phyloP scores from a whole-genome alignment of 1,140 invertebrate species.

The Drosophila takahashii region DNA sequence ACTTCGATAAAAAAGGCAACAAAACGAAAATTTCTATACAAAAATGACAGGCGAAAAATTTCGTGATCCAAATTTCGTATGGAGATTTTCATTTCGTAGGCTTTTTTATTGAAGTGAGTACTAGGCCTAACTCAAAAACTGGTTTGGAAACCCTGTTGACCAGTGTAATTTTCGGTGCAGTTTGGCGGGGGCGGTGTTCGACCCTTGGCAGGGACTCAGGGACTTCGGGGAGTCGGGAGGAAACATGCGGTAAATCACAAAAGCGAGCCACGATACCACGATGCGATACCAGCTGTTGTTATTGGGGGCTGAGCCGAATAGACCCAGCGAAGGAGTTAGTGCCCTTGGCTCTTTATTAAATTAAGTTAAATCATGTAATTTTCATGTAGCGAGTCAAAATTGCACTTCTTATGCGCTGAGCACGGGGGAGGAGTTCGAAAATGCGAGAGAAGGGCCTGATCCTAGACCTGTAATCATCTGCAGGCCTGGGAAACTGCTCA shows the following conservation, averaged over 20 bases:
- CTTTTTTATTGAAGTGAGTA: too few species aligned
- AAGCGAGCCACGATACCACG: constrained; percentile 66
- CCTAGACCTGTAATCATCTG: constrained; percentile 52
- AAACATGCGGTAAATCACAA: constrained; percentile 77
- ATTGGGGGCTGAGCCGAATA: neutral
- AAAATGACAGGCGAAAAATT: too few species aligned
- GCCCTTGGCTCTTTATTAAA: constrained; percentile 83
- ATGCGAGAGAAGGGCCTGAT: constrained; percentile 9
- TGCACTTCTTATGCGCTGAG: constrained; percentile 57
- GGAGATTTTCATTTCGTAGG: too few species aligned
- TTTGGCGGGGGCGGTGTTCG: constrained; percentile 28
- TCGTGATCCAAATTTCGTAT: too few species aligned
- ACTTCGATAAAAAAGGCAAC: too few species aligned
- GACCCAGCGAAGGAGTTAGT: constrained; percentile 26
- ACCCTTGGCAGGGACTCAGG: constrained; percentile 9
- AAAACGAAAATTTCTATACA: too few species aligned
- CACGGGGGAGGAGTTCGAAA: constrained; percentile 31
- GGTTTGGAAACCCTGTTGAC: neutral
- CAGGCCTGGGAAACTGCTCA: constrained; percentile 60
- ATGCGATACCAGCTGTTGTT: constrained; percentile 18
- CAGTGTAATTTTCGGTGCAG: constrained; percentile 10
- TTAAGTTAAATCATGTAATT: constrained; percentile 84
- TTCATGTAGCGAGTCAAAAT: constrained; percentile 79
- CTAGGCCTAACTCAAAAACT: too few species aligned
- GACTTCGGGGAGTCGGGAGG: constrained; percentile 4